phyloP scores from a whole-genome alignment of 2,113 vertebrate species.

The Crotalus tigris region DNA sequence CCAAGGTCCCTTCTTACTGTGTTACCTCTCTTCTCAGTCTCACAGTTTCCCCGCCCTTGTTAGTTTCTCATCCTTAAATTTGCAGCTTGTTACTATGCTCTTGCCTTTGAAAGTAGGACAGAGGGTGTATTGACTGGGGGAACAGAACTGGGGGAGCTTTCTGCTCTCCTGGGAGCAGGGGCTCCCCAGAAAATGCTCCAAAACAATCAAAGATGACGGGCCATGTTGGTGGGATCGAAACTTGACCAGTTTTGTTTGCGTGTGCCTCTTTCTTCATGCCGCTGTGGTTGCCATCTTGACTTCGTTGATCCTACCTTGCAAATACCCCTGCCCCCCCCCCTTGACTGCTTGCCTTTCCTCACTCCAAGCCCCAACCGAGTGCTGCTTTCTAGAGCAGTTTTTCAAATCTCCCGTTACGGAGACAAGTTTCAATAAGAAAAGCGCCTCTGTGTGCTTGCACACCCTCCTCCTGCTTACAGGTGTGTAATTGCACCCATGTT shows the following conservation, averaged over 20 bases:
- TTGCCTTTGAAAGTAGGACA: neutral
- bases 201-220: neutral
- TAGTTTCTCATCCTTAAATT: neutral
- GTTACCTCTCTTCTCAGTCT: neutral
- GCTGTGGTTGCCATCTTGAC: neutral
- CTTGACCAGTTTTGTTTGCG: neutral
- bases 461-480: neutral
- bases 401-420: no score
- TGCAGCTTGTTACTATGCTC: neutral
- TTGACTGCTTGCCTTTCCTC: neutral
- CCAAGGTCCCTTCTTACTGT: neutral
- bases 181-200: neutral
- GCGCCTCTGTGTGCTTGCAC: rapidly evolving
- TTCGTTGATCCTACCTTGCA: neutral
- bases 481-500: neutral
- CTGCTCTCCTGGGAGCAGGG: no score
- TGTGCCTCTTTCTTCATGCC: neutral
- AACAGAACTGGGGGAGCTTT: neutral
- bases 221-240: neutral
- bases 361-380: neutral
- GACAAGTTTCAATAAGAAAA: neutral
- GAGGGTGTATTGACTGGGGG: no score
- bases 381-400: neutral
- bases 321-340: neutral
- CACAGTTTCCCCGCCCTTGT: neutral